Percentiles rank a stretch among this genome's conserved stretches.
Conservation (phyloP, 2,113 vertebrate genomes). For the Malaclemys terrapin region DNA sequence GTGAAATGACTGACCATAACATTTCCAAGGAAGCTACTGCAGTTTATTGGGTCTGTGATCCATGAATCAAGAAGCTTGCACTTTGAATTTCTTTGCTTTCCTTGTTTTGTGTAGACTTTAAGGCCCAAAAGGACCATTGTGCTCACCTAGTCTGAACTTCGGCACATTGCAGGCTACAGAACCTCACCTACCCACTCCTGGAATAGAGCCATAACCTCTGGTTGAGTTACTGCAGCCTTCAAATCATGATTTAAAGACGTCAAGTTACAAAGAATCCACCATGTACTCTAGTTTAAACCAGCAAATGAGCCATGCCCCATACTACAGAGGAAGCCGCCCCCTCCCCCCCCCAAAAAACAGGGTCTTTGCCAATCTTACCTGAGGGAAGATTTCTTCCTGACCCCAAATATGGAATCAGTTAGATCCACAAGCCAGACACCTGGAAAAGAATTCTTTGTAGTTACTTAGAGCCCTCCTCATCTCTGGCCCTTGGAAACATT, state of each 20-base stretch:
- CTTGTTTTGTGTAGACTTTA: not conserved
- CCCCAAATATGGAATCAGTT: not conserved
- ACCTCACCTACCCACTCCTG: not conserved
- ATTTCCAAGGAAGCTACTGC: not conserved
- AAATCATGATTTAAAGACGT: not conserved
- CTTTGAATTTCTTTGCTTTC: not conserved
- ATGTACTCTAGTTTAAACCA: not conserved
- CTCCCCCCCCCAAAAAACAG: not conserved
- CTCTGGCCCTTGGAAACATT: not conserved
- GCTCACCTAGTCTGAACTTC: not conserved
- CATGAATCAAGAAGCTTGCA: not conserved
- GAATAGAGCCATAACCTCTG: not conserved
- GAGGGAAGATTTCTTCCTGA: not conserved
- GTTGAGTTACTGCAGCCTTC: not conserved
- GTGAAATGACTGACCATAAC: not conserved
- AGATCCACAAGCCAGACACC: not conserved
- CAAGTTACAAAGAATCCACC: not conserved
- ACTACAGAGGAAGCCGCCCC: not conserved
- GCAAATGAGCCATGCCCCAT: not conserved
- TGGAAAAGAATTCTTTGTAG: too few relatives aligned
- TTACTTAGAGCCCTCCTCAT: not conserved
- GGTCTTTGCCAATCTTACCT: not conserved
- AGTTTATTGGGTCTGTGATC: slow-evolving; percentile 6
- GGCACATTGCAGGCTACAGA: not conserved
- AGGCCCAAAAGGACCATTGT: not conserved